Base-by-base conservation (phyloP, 2,113 vertebrate species). In the Mungos mungo region DNA sequence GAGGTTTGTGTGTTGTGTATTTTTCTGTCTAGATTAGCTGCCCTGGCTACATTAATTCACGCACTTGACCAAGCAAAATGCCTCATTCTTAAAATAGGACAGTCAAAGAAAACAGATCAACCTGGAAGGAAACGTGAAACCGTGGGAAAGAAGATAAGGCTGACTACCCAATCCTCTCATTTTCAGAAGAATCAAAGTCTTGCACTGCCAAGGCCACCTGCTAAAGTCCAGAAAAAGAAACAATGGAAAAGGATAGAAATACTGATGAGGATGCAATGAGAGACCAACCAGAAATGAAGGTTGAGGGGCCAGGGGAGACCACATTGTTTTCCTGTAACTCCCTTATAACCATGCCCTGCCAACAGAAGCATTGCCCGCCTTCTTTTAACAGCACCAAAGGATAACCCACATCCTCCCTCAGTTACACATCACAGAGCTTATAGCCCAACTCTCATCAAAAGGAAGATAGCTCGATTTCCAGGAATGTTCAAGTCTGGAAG, bases 21-120 rank as follows among this genome's bases (percentile, higher is more conserved):
- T 66, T 85, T 80, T 90, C 41, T 13, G 63, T 92, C 5, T 63
- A 52, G 10, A 54, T 93, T 92, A 94, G 27, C 86, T 95, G 15
- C 86, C 81, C 72, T 83, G n/a, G 68, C 18, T 87, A 81, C 68
- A 79, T 87, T 69, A 81, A 57, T 72, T 96, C 27, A 68, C 23
- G 52, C 35, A 97, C 90, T 98, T 96, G 86, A 97, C 76, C 84
- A 88, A 96, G 71, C 69, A 95, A 98, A 97, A 68, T 90, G 69
- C 79, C 25, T 95, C 52, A 86, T 88, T 94, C 86, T 81, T 92
- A 93, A 97, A 95, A 95, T 38, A 93, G 80, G 50, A 27, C 71
- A 60, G 54, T 93, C 90, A 97, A 96, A 96, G 71, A 97, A 96
- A 95, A 27, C 71, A 93, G 76, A 88, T 84, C 57, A 81, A 81